Conservation (phyloP, 2,888 invertebrate species). For the Tenthredo scrophulariae region DNA sequence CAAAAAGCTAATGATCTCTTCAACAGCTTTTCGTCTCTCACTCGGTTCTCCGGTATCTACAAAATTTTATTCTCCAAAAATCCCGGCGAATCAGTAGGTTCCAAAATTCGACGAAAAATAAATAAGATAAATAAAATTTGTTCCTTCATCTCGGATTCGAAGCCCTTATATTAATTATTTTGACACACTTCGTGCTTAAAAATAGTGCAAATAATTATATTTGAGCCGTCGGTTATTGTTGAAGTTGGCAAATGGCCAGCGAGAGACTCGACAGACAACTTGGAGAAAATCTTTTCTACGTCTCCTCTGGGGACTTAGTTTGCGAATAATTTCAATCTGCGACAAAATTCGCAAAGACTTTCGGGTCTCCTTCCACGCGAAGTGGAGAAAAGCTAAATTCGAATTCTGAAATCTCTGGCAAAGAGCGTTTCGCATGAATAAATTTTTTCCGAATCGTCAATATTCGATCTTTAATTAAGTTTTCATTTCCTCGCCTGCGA, state of each 20-base stretch:
- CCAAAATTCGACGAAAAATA: not conserved
- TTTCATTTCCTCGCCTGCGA: no score
- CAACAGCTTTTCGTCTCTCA: not conserved
- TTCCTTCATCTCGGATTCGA: constrained; percentile 2
- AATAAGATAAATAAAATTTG: not conserved
- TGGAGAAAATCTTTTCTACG: constrained; percentile 46
- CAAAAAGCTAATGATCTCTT: constrained; percentile 17
- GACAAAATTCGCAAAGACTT: not conserved
- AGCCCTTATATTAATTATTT: constrained; percentile 34
- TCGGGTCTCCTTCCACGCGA: not conserved
- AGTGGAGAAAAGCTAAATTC: not conserved
- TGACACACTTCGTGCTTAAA: constrained; percentile 18
- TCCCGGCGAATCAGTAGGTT: not conserved
- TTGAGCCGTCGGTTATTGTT: constrained; percentile 49
- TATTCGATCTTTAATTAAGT: no score
- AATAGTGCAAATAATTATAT: constrained; percentile 52
- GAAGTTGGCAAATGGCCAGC: constrained; percentile 45
- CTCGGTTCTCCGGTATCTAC: not conserved
- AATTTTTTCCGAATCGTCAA: no score
- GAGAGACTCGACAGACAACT: constrained; percentile 52
- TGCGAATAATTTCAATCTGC: not conserved
- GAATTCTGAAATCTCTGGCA: no score
- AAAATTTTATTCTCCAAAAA: not conserved
- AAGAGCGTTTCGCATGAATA: no score
- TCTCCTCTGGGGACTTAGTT: not conserved